phyloP scores from a whole-genome alignment of 2,888 invertebrate genomes.

The Troilus luridus region DNA sequence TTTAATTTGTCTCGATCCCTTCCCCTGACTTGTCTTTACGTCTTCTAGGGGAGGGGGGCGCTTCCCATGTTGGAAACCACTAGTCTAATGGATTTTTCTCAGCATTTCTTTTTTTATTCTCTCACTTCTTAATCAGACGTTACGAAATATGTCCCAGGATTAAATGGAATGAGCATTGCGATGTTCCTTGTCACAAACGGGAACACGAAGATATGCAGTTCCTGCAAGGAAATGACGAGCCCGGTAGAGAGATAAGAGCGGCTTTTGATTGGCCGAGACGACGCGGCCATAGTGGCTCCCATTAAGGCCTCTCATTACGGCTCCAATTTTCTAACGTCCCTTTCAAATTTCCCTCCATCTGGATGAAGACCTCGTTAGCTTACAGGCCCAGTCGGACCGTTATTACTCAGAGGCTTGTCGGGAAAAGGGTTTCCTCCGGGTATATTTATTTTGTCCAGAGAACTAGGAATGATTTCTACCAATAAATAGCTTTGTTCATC shows the following conservation, averaged over 20 bases:
- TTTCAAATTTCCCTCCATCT: conserved; percentile 33
- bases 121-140: too few species aligned
- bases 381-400: background rate
- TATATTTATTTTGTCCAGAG: background rate
- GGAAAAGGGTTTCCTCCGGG: background rate
- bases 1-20: too few species aligned
- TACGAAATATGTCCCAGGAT: too few species aligned
- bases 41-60: too few species aligned
- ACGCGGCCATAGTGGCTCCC: background rate
- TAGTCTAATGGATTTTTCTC: too few species aligned
- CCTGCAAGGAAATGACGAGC: background rate
- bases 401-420: background rate
- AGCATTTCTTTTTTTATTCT: too few species aligned
- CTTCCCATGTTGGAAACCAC: too few species aligned
- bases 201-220: background rate
- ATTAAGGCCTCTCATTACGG: conserved; percentile 16
- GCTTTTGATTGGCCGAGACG: background rate
- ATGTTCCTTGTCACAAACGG: background rate
- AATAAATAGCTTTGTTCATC: too few species aligned
- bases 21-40: too few species aligned
- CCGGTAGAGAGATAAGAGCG: background rate
- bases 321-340: conserved; percentile 10
- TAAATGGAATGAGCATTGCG: background rate
- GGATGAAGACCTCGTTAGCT: conserved; percentile 9
- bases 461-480: background rate